phyloP scores from a whole-genome alignment of 2,888 invertebrate species.

The Napeogenes sylphis region DNA sequence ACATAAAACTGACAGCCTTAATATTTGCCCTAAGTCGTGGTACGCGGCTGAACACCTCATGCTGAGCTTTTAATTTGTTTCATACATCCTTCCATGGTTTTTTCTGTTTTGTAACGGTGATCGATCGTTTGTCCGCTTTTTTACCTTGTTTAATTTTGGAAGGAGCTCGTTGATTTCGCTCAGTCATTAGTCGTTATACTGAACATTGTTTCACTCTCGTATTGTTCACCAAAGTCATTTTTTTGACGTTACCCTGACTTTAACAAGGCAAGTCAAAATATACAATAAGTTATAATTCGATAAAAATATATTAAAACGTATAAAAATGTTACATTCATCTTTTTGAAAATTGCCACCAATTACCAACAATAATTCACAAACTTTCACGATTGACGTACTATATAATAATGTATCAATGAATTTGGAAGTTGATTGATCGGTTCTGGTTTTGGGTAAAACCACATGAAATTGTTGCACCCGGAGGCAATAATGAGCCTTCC shows the following conservation, averaged over 20 bases:
- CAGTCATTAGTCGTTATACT: constrained; percentile 65
- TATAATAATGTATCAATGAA: constrained; percentile 4
- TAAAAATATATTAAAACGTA: too few species aligned
- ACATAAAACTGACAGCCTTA: constrained; percentile 68
- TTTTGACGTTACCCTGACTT: constrained; percentile 35
- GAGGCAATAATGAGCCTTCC: not conserved
- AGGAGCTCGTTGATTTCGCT: constrained; percentile 67
- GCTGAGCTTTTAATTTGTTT: constrained; percentile 77
- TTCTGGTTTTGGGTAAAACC: constrained; percentile 4
- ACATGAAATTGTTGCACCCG: constrained; percentile 1
- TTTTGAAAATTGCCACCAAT: constrained; percentile 47
- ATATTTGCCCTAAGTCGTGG: constrained; percentile 68
- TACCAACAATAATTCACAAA: constrained; percentile 51
- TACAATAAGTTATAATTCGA: not conserved
- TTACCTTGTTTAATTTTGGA: constrained; percentile 73
- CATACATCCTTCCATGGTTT: constrained; percentile 71
- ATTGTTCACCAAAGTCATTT: constrained; percentile 44
- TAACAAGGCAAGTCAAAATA: constrained; percentile 31
- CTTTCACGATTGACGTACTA: constrained; percentile 45
- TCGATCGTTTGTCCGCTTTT: constrained; percentile 73
- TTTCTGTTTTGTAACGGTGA: constrained; percentile 72
- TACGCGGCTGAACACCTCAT: constrained; percentile 59
- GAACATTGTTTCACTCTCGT: constrained; percentile 38
- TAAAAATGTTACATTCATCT: too few species aligned
- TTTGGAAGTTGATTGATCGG: not conserved